These are phyloP conservation scores for Anagyrus pseudococci DNA, from an alignment of 2,888 invertebrate species.

Conservation along the genomic window DNA sequence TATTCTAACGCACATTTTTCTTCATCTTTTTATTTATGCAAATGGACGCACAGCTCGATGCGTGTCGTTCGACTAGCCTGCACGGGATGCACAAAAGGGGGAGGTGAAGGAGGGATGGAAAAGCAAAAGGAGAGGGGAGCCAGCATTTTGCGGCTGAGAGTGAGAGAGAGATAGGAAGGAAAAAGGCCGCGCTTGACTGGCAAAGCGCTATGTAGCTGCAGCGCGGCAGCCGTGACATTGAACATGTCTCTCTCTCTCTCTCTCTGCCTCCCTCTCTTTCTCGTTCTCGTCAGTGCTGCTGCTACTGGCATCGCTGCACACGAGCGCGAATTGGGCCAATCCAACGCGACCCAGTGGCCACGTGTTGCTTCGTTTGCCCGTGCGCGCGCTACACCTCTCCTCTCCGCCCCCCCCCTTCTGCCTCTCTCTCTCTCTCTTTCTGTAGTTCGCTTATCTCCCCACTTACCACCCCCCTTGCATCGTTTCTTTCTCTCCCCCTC, in stretches of 20 bases:
- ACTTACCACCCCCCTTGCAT: too few relatives aligned
- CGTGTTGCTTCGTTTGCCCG: conserved; percentile 34
- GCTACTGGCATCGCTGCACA: not conserved
- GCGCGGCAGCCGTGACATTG: conserved; percentile 38
- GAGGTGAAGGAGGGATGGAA: not conserved
- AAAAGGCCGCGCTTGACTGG: too few relatives aligned
- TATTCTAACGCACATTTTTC: too few relatives aligned
- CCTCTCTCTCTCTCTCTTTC: not conserved
- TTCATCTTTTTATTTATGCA: too few relatives aligned
- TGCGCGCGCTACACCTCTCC: not conserved
- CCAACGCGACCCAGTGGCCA: conserved; percentile 34
- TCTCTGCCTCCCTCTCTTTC: too few relatives aligned
- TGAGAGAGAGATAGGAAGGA: too few relatives aligned
- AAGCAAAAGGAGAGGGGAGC: not conserved
- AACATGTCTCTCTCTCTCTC: too few relatives aligned
- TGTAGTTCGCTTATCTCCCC: not conserved
- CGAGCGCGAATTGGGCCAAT: conserved; percentile 36
- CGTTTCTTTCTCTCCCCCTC: not conserved
- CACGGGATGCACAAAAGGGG: not conserved
- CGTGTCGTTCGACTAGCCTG: too few relatives aligned
- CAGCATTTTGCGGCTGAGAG: not conserved
- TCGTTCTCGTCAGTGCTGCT: too few relatives aligned
- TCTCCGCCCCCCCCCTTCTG: not conserved
- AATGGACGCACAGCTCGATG: too few relatives aligned
- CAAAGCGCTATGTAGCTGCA: too few relatives aligned